Conservation (phyloP, 1,140 invertebrate genomes). For the Pogonognathellus flavescens region DNA sequence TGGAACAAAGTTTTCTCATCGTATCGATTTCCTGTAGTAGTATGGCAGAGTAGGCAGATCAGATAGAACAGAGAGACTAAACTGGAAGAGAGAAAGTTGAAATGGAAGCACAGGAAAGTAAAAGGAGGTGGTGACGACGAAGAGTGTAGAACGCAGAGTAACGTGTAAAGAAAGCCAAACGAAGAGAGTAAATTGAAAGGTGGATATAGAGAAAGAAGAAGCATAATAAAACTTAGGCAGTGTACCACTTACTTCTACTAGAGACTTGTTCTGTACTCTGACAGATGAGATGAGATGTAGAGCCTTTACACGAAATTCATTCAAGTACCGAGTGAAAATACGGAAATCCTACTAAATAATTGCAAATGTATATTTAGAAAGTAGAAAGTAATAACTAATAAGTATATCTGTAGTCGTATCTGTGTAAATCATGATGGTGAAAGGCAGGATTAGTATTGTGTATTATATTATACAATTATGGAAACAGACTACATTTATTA, state of each 20-base stretch:
- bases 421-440: background rate
- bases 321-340: background rate
- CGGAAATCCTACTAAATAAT: slow-evolving; percentile 8
- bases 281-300: background rate
- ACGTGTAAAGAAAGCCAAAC: slow-evolving; percentile 13
- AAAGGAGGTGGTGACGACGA: background rate
- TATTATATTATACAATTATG: slow-evolving; percentile 12
- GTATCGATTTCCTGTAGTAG: slow-evolving; percentile 9
- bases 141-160: background rate
- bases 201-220: background rate
- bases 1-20: background rate
- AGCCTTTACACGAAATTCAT: slow-evolving; percentile 8
- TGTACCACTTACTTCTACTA: no score
- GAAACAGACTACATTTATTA: background rate
- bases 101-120: background rate
- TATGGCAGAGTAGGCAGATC: background rate
- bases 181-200: background rate
- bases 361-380: slow-evolving; percentile 23
- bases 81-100: background rate
- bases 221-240: no score
- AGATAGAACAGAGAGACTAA: background rate
- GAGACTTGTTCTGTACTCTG: no score
- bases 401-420: no score
- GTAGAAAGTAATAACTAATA: no score
- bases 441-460: slow-evolving; percentile 6